These are phyloP conservation scores for Arenicola marina DNA, from an alignment of 2,888 invertebrate species.

Conservation along the genomic window DNA sequence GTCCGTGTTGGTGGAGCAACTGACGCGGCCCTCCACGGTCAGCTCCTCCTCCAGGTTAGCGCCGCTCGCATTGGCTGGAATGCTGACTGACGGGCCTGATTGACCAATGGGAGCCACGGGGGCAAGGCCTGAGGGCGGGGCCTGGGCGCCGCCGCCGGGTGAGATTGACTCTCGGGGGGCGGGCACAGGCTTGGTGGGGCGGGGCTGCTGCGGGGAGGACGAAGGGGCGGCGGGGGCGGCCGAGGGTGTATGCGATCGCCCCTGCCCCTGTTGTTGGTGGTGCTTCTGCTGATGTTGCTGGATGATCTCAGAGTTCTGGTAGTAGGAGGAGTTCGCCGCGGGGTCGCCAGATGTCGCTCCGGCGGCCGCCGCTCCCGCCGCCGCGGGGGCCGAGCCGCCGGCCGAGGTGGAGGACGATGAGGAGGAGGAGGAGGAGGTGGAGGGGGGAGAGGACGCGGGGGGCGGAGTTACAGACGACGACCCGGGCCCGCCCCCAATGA, in stretches of 20 bases:
- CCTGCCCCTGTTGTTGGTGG: not conserved
- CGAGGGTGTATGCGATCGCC: not conserved
- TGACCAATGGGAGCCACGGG: not conserved
- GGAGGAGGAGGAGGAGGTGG: too few relatives aligned
- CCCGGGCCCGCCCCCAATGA: too few relatives aligned
- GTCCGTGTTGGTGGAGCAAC: slow-evolving; percentile 34
- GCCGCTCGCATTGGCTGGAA: not conserved
- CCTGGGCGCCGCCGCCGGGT: not conserved
- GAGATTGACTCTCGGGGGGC: not conserved
- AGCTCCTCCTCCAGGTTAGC: not conserved
- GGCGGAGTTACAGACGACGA: too few relatives aligned
- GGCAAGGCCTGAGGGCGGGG: too few relatives aligned
- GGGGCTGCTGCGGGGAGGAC: not conserved
- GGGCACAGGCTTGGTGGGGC: not conserved
- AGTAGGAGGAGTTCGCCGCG: not conserved
- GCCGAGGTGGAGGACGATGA: too few relatives aligned
- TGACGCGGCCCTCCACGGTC: slow-evolving; percentile 17
- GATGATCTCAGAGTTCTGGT: slow-evolving; percentile 2
- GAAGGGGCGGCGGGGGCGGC: not conserved
- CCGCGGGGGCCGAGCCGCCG: slow-evolving; percentile 4
- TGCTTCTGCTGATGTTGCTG: not conserved
- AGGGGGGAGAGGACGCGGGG: too few relatives aligned
- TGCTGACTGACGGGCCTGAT: not conserved
- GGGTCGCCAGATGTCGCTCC: not conserved
- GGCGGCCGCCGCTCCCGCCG: not conserved